These are phyloP conservation scores for Conops quadrifasciatus DNA, from an alignment of 2,888 invertebrate species.

Conservation along the genomic window DNA sequence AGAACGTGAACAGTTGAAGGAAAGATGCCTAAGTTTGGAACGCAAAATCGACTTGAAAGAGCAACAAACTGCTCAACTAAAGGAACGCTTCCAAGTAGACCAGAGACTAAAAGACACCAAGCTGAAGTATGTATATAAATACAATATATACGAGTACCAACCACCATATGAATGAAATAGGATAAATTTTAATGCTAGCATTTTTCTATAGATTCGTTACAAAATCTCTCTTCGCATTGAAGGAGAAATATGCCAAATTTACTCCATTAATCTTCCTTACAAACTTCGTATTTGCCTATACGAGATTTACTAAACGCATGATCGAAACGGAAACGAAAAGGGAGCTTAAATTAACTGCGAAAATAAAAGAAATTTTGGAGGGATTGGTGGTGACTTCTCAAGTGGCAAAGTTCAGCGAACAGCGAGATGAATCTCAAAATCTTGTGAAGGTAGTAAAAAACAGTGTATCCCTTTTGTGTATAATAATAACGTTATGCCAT, in stretches of 20 bases:
- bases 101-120: slow-evolving; percentile 55
- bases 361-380: slow-evolving; percentile 42
- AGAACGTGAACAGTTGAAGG: slow-evolving; percentile 51
- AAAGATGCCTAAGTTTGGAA: slow-evolving; percentile 46
- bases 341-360: slow-evolving; percentile 5
- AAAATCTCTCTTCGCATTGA: slow-evolving; percentile 55
- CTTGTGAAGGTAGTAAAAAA: slow-evolving; percentile 48
- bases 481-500: neutral
- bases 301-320: slow-evolving; percentile 49
- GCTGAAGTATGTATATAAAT: slow-evolving; percentile 54
- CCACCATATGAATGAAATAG: neutral
- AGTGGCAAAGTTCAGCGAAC: slow-evolving; percentile 40
- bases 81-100: slow-evolving; percentile 53
- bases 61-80: slow-evolving; percentile 44
- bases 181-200: neutral
- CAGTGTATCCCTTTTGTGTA: neutral
- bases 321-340: slow-evolving; percentile 33
- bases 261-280: slow-evolving; percentile 62
- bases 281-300: slow-evolving; percentile 60
- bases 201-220: slow-evolving; percentile 54
- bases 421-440: slow-evolving; percentile 46
- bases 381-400: slow-evolving; percentile 45
- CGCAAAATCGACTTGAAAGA: slow-evolving; percentile 47
- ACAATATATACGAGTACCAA: neutral
- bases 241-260: slow-evolving; percentile 63